Evolutionary conservation across 1,140 invertebrate species (phyloP), one percentile per base, ranked within the genome.

Genomic region (Polyergus mexicanus): DNA sequence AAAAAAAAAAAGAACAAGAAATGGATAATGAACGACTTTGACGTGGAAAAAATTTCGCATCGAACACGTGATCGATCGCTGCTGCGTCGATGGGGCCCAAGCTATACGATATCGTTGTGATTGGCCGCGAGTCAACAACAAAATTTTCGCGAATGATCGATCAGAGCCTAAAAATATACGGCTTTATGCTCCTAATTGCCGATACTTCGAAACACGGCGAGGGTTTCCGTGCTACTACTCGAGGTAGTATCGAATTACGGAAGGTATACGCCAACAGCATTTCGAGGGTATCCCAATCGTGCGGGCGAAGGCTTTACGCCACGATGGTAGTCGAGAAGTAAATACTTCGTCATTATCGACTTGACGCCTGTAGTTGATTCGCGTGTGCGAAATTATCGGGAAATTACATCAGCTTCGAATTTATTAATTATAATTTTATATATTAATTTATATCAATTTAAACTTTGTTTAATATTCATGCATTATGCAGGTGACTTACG

Each of bases 161-260:
- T 81, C 47, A 35, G n/a, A 58, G 16, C n/a, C 11, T 76, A 76
- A 84, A 84, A 84, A 68, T 84, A 69, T 41, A 71, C 56, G 63
- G 28, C 78, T 62, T 76, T 86, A 84, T 51, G 76, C 44, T 86
- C 35, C 60, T 86, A 89, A 89, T 89, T 83, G 63, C 62, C 25
- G 71, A 68, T 88, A 69, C 83, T 85, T 54, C 11, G 54, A 22
- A 54, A 74, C 58, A 68, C 58, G 74, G 38, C 28, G 89, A 60
- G 77, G 88, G 88, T 89, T 89, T 89, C 88, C 71, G 62, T 28
- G 69, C 81, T 44, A 25, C 47, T 58, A 41, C 7, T 74, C 63
- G 41, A 54, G 25, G 19, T 60, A 68, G 87, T 89, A 83, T 89
- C 87, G 84, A 25, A 77, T 89, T 89, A 89, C 84, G 77, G 80